Evolutionary conservation across 2,797 vertebrate species (phyloP), one percentile per base, ranked within the genome.

Genomic region (Peromyscus eremicus): DNA sequence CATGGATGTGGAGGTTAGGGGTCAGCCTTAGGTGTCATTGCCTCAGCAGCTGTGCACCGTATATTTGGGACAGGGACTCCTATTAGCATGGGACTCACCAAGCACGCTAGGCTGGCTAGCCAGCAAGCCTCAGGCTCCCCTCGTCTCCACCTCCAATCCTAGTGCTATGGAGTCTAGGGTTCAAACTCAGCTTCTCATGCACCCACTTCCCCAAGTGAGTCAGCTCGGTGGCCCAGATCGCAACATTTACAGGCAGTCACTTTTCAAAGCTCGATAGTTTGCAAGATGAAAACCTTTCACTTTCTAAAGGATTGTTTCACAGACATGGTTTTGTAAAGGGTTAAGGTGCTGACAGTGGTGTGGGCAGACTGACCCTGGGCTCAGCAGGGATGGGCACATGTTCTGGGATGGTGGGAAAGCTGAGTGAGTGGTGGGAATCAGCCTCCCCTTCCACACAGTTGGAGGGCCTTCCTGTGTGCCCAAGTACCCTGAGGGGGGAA

Each of bases 341-440:
- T 66, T 82, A 79, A 71, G 49, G 29, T 2, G 17, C n/a, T 27
- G 32, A 46, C 0, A 7, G 46, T n/a, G 6, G 10, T 1, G 0
- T 10, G 19, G 12, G 49, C 6, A 43, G 32, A 6, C 43, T 49
- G 43, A 34, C 60, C 49, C 40, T 37, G 49, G 40, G 2, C 66
- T 79, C 46, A 3, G 40, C 52, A 46, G 5, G 0, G 23, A 89
- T 3, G 34, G 5, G 10, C 14, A 25, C 0, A 2, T 16, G n/a
- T 40, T 66, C 37, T 2, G 27, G 5, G 34, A 37, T 0, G 0
- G 0, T 3, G 3, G 25, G 19, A 2, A 5, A 3, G 40, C 27
- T 10, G 32, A 21, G 5, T 0, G 76, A 23, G 49, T 21, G 17
- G 14, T 3, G 5, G 37, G 49, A 70, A 55, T 76, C 92, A 29